A percentile compares a stretch with the other conserved stretches of the same genome.
phyloP scores from a whole-genome alignment of 2,888 invertebrate genomes.

The Zygogramma bicolorata region DNA sequence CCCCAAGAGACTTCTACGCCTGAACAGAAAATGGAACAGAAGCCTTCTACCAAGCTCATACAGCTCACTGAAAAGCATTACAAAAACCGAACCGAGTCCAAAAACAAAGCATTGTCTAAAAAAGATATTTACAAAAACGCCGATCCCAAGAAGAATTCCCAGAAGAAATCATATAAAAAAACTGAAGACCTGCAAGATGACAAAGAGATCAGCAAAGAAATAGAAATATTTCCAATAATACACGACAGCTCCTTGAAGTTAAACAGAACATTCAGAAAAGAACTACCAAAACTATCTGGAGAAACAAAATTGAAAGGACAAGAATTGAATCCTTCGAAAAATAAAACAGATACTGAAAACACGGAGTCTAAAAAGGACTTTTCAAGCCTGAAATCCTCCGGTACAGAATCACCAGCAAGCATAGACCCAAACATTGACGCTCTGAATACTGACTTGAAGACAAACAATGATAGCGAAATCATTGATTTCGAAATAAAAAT shows the following conservation, averaged over 20 bases:
- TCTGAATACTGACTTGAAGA: slow-evolving; percentile 63
- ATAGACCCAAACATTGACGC: slow-evolving; percentile 67
- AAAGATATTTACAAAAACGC: slow-evolving; percentile 49
- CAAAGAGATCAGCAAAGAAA: slow-evolving; percentile 60
- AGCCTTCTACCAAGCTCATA: slow-evolving; percentile 30
- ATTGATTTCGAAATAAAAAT: slow-evolving; percentile 30
- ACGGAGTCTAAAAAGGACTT: slow-evolving; percentile 29
- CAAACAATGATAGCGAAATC: slow-evolving; percentile 53
- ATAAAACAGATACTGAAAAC: slow-evolving; percentile 8
- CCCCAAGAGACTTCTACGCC: slow-evolving; percentile 32
- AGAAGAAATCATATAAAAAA: slow-evolving; percentile 13
- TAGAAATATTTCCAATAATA: slow-evolving; percentile 60
- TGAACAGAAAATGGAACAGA: slow-evolving; percentile 22
- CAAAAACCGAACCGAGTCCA: slow-evolving; percentile 29
- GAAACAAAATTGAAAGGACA: neutral
- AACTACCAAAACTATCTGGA: slow-evolving; percentile 53
- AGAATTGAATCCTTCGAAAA: neutral
- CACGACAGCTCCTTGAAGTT: slow-evolving; percentile 58
- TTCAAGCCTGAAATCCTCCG: neutral
- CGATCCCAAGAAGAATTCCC: slow-evolving; percentile 45
- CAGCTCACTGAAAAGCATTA: slow-evolving; percentile 29
- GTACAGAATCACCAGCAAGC: slow-evolving; percentile 1
- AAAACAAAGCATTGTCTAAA: slow-evolving; percentile 52
- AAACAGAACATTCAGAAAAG: slow-evolving; percentile 64
- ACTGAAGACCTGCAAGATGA: slow-evolving; percentile 28